phyloP scores from a whole-genome alignment of 2,888 invertebrate genomes.

The Doris montereyensis region DNA sequence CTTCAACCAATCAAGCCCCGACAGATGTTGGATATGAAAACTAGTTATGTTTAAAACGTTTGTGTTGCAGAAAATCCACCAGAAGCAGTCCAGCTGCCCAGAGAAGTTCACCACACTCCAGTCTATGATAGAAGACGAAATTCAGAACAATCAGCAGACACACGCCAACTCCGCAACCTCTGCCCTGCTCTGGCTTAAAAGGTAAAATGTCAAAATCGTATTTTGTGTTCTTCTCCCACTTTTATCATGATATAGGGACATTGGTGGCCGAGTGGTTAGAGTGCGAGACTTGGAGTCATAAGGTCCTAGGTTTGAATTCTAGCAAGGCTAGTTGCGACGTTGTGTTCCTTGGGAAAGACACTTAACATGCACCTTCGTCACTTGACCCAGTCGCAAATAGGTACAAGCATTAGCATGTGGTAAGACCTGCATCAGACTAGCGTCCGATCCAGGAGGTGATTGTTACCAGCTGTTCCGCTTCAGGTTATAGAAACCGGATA shows the following conservation, averaged over 20 bases:
- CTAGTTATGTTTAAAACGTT: too few species aligned
- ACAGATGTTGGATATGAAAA: too few species aligned
- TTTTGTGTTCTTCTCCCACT: background rate
- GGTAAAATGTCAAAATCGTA: conserved; percentile 50
- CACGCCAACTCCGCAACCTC: conserved; percentile 69
- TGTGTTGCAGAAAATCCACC: conserved; percentile 71
- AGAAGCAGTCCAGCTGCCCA: conserved; percentile 65
- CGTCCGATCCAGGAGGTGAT: too few species aligned
- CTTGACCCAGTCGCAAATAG: too few species aligned
- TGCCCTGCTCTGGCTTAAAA: conserved; percentile 72
- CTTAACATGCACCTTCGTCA: background rate
- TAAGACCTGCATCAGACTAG: too few species aligned
- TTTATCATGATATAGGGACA: background rate
- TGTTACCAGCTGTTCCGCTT: too few species aligned
- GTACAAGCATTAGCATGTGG: too few species aligned
- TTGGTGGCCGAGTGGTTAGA: background rate
- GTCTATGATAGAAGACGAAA: conserved; percentile 66
- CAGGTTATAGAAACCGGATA: too few species aligned
- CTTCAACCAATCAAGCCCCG: too few species aligned
- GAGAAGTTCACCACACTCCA: conserved; percentile 67
- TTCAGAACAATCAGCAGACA: conserved; percentile 59
- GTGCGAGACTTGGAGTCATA: background rate
- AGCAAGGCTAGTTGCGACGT: background rate
- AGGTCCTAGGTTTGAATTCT: background rate
- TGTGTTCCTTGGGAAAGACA: background rate